phyloP scores from a whole-genome alignment of 2,797 vertebrate genomes.

The Ctenopoma multispine region DNA sequence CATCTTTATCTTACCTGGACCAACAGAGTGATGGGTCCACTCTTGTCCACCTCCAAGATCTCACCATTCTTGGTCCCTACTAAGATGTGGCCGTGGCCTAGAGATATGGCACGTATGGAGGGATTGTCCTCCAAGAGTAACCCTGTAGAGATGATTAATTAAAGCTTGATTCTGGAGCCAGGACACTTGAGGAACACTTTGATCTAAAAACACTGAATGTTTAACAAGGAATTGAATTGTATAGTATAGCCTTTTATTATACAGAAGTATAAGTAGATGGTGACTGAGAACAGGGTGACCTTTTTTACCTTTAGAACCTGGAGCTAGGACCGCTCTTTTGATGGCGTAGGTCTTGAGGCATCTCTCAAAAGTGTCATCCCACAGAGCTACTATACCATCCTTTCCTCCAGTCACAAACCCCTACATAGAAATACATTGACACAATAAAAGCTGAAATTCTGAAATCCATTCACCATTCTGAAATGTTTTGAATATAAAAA shows the following conservation, averaged over 20 bases:
- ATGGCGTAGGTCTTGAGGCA: constrained; percentile 99
- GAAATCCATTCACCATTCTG: too few relatives aligned
- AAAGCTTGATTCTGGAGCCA: constrained; percentile 29
- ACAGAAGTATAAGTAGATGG: not conserved
- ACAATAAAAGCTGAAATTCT: constrained; percentile 23
- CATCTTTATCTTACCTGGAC: constrained; percentile 88
- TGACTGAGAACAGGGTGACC: constrained; percentile 8
- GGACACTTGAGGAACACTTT: constrained; percentile 18
- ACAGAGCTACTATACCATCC: constrained; percentile 96
- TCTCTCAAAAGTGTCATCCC: constrained; percentile 98
- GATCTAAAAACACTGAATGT: constrained; percentile 45
- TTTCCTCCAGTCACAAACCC: constrained; percentile 99
- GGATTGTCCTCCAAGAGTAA: constrained; percentile 98
- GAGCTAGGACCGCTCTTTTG: constrained; percentile 95
- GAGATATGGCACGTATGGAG: constrained; percentile 98
- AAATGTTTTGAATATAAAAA: not conserved
- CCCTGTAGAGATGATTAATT: constrained; percentile 80
- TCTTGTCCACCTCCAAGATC: constrained; percentile 98
- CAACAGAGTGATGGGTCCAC: constrained; percentile 95
- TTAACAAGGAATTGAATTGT: constrained; percentile 44
- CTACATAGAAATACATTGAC: constrained; percentile 71
- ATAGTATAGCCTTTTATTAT: constrained; percentile 6
- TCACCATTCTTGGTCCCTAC: constrained; percentile 99
- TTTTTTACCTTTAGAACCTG: constrained; percentile 95
- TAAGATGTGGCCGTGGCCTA: constrained; percentile 98